These are phyloP conservation scores for Allobates femoralis DNA, from an alignment of 2,797 vertebrate genomes.

Conservation along the genomic window DNA sequence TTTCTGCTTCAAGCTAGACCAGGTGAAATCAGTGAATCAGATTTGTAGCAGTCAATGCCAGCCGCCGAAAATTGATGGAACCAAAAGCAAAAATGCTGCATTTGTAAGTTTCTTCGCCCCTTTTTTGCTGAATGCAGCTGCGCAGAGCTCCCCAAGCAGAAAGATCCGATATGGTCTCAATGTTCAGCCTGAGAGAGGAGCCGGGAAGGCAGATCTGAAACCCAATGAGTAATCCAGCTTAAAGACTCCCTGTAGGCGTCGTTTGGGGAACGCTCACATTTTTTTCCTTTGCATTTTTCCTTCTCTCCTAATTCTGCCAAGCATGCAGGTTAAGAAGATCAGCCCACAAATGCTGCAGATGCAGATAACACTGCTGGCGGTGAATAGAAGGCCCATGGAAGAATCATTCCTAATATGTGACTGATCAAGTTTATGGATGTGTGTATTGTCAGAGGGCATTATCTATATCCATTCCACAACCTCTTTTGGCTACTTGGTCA, in stretches of 20 bases:
- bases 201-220: slow-evolving; percentile 72
- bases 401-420: slow-evolving; percentile 50
- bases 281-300: slow-evolving; percentile 61
- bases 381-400: slow-evolving; percentile 76
- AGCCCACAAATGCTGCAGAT: slow-evolving; percentile 80
- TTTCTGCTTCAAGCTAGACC: slow-evolving; percentile 58
- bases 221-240: slow-evolving; percentile 73
- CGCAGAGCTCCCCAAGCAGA: slow-evolving; percentile 74
- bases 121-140: slow-evolving; percentile 78
- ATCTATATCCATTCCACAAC: not conserved
- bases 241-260: slow-evolving; percentile 76
- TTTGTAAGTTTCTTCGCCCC: slow-evolving; percentile 49
- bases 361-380: slow-evolving; percentile 80
- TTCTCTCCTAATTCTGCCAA: slow-evolving; percentile 71
- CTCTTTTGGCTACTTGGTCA: no score
- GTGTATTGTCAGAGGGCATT: not conserved
- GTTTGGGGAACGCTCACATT: slow-evolving; percentile 72
- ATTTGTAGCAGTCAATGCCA: slow-evolving; percentile 57
- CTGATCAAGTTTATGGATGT: not conserved
- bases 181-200: slow-evolving; percentile 73
- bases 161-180: slow-evolving; percentile 76
- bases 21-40: slow-evolving; percentile 62
- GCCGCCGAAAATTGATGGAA: slow-evolving; percentile 56
- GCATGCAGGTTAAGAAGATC: slow-evolving; percentile 79
- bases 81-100: slow-evolving; percentile 52